Base-by-base conservation (phyloP, 2,797 vertebrate species). In the Melopsittacus undulatus region DNA sequence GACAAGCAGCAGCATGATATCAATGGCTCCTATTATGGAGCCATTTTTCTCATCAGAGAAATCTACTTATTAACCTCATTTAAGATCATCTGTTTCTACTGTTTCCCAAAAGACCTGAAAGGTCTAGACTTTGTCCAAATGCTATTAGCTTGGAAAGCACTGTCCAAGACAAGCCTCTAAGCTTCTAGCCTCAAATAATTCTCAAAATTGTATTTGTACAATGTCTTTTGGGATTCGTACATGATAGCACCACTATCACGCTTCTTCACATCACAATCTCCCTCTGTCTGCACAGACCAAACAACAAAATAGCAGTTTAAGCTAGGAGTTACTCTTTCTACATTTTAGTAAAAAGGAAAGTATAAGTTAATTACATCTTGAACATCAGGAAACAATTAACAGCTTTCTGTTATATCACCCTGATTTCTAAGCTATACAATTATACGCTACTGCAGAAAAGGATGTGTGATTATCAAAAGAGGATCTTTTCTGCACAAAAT, bases 321-420 rank as follows among this genome's bases (percentile, higher is more conserved):
- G 13, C 4, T 42, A 54, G 34, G 21, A 91, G 43, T 56, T 87
- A 68, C 21, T 84, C 63, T n/a, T 84, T 80, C 67, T 63, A 56
- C 4, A 42, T 84, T 48, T 77, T 49, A 64, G 40, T 68, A 87
- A 92, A 94, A 83, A 79, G n/a, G 36, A 74, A 95, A 94, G 42
- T 70, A 8, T 54, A 94, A 94, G 56, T 80, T 92, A 96, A 85
- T 92, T 89, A 87, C 68, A 90, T 94, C 80, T 86, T 94, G 52
- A 94, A 48, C 56, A 89, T 61, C 74, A 84, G 90, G 91, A 97
- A 96, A 90, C 48, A 95, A 95, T 94, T 92, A 95, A 91, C 83
- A 92, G 67, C 77, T 94, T 91, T 90, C 70, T 92, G 63, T 89
- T 86, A 66, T 83, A 89, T 36, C 2, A 1, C n/a, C n/a, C 62